Evolutionary conservation across 2,113 vertebrate species (phyloP), one percentile per base, ranked within the genome.

Genomic region (Takifugu flavidus): DNA sequence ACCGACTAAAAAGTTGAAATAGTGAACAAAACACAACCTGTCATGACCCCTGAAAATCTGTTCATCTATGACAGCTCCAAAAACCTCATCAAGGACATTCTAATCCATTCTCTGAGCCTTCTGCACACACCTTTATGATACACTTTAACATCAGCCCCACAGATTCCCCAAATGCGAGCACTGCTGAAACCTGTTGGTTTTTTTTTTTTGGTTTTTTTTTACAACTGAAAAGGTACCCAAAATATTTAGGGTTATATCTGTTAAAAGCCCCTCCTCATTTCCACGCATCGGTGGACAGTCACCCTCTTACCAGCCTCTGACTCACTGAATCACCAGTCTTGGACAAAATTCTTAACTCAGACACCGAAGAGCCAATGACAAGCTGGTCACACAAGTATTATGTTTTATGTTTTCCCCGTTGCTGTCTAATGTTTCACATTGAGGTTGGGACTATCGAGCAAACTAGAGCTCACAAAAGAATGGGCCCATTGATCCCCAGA

Each of bases 351-450:
- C 87, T 90, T 84, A 87, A 82, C 88, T 74, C 84, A 83, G 83
- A 82, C 81, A 84, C 70, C n/a, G 70, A 85, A 80, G 84, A 89
- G 81, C 86, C 90, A 91, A 84, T 92, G 90, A 91, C 89, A 85
- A 91, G 85, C 87, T 87, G 91, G 90, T 92, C 91, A 90, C 91
- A 92, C 91, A 92, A 91, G 91, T 91, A 92, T 92, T 92, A 92
- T 91, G 91, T 92, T 91, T 91, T 89, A 91, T 91, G 88, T 91
- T 91, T 89, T 91, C 88, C 89, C 90, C 88, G 89, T 91, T 84
- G 89, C 88, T 90, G 89, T 91, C 89, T 92, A 90, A 88, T 87
- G 91, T 92, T 92, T 90, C 90, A 91, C 89, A 87, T 89, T 77
- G 86, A 90, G 89, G 88, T 91, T 86, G 88, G 87, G 86, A 87